Conservation (phyloP, 2,888 invertebrate species). For the Drosophila kokeensis region DNA sequence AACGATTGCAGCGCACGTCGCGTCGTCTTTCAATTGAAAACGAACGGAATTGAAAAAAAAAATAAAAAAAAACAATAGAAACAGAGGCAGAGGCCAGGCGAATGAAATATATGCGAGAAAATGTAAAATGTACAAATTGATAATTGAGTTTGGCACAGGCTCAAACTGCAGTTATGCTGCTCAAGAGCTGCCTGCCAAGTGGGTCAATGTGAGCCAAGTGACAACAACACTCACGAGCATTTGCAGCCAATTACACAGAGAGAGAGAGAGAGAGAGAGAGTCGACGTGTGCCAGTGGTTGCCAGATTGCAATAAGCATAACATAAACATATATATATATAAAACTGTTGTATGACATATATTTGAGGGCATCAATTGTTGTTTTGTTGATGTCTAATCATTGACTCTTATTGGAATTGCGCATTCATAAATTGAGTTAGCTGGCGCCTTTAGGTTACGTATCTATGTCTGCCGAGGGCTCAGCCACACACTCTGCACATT, state of each 20-base stretch:
- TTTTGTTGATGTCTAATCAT: slow-evolving; percentile 27
- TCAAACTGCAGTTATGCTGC: slow-evolving; percentile 63
- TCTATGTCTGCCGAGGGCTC: slow-evolving; percentile 19
- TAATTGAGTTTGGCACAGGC: slow-evolving; percentile 77
- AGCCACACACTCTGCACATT: slow-evolving; percentile 3
- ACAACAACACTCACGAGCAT: slow-evolving; percentile 13
- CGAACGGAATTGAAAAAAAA: slow-evolving; percentile 22
- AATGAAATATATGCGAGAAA: slow-evolving; percentile 40
- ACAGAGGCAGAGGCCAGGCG: slow-evolving; percentile 9
- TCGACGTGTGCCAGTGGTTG: slow-evolving; percentile 15
- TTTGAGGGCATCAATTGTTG: slow-evolving; percentile 9
- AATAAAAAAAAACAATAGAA: neutral
- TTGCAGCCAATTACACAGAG: slow-evolving; percentile 7
- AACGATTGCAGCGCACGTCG: slow-evolving; percentile 37
- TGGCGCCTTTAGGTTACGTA: slow-evolving; percentile 33
- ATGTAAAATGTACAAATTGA: slow-evolving; percentile 71
- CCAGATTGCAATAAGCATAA: neutral
- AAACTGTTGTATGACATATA: neutral
- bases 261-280: neutral
- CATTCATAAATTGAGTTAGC: slow-evolving; percentile 54
- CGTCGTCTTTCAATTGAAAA: slow-evolving; percentile 41
- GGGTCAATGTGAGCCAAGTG: slow-evolving; percentile 70
- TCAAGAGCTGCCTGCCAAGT: slow-evolving; percentile 56
- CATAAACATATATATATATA: neutral
- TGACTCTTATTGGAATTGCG: slow-evolving; percentile 44